These are phyloP conservation scores for Julus scanicus DNA, from an alignment of 2,888 invertebrate genomes.

Conservation along the genomic window DNA sequence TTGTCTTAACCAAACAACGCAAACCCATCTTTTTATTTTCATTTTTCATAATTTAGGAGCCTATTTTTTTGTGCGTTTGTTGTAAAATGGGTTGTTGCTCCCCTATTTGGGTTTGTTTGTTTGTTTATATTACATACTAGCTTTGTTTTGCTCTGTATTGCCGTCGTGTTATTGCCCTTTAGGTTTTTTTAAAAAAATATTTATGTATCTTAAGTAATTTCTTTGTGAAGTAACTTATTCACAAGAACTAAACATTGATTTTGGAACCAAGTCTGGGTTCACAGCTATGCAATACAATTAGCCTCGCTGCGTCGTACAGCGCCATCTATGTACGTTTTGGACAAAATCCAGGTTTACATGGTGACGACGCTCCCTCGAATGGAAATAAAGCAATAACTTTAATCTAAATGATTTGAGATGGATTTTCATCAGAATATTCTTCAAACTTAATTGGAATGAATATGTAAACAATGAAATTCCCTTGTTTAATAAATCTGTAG, in stretches of 20 bases:
- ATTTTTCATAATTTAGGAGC: conserved; percentile 29
- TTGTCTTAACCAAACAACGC: conserved; percentile 35
- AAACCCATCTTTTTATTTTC: conserved; percentile 23
- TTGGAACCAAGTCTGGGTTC: not conserved
- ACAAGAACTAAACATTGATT: not conserved
- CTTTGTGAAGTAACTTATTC: not conserved
- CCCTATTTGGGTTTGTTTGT: conserved; percentile 12
- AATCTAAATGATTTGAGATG: too few species aligned
- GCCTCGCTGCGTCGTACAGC: not conserved
- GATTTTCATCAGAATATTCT: not conserved
- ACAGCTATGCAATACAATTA: not conserved
- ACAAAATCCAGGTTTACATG: too few species aligned
- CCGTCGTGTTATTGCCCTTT: conserved; percentile 19
- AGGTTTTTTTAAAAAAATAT: not conserved
- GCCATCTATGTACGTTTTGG: not conserved
- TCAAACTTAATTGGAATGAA: not conserved
- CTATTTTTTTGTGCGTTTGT: not conserved
- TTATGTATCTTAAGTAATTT: conserved; percentile 17
- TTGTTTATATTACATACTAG: conserved; percentile 28
- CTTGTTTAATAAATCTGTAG: not conserved
- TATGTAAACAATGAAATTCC: not conserved
- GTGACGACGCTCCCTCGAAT: too few species aligned
- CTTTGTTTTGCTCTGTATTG: conserved; percentile 6
- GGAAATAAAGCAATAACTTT: too few species aligned
- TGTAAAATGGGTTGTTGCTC: conserved; percentile 27